Base-by-base conservation (phyloP, 2,888 invertebrate species). In the Microctonus brassicae region DNA sequence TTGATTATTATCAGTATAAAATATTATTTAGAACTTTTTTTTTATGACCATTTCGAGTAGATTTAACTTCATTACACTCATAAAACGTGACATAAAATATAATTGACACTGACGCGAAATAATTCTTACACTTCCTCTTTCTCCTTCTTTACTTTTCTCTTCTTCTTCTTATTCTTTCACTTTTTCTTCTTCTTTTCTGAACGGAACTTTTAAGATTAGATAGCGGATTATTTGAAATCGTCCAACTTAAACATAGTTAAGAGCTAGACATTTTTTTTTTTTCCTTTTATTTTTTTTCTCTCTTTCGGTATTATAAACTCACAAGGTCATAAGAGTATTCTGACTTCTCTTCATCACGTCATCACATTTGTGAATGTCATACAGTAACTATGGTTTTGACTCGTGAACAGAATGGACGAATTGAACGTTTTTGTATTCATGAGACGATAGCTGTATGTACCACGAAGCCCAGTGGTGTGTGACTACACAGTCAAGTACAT, bases 321-420 rank as follows among this genome's bases (percentile, higher is more conserved):
- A 29, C 42, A 26, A 63, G 63, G 63, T 42, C 42, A 52, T 52
- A 26, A 24, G 42, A 24, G 63, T 42, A 24, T 33, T 63, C 47
- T 63, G 29, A 57, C 47, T 57, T 39, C 39, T 39, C 36, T n/a
- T 57, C 24, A 47, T 67, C 26, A 33, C 24, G 39, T 39, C 57
- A 39, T 39, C 66, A 58, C n/a, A 57, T 66, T 53, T 73, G 74
- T 69, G 60, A 52, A 53, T 20, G n/a, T 52, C 22, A 63, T 69
- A n/a, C n/a, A 61, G 52, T 66, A 42, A 17, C 10, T 33, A 61
- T 67, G 55, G 62, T 71, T n/a, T n/a, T 47, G 63, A 24, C 60
- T 61, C 0, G 61, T 4, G 13, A 17, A 36, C 39, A 63, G 66
- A 52, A 34, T 29, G 39, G 57, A 64, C 67, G 60, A 71, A 42